A percentile compares a stretch with the other conserved stretches of the same genome.
phyloP scores from a whole-genome alignment of 2,888 invertebrate genomes.

The Caenorhabditis sinica region DNA sequence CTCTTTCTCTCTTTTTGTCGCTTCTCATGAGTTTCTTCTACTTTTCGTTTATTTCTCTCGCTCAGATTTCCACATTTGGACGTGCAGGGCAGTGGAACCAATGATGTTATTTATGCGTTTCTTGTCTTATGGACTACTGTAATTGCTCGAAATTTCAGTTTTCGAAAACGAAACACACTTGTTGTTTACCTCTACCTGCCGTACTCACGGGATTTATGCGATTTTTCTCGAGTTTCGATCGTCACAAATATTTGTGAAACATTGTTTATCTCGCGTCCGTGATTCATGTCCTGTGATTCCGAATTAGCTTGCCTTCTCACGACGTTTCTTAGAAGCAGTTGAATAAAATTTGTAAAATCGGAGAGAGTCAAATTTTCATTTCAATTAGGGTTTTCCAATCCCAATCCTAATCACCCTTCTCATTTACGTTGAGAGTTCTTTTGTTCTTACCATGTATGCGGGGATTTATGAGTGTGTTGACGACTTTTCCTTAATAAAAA shows the following conservation, averaged over 20 bases:
- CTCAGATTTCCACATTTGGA: not conserved
- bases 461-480: constrained; percentile 32
- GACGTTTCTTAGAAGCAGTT: too few species aligned
- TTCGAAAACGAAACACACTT: not conserved
- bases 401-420: too few species aligned
- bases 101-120: not conserved
- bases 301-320: not conserved
- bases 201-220: not conserved
- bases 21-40: constrained; percentile 13
- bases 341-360: too few species aligned
- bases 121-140: not conserved
- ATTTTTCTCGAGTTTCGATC: not conserved
- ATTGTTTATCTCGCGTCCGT: not conserved
- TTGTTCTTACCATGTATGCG: not conserved
- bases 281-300: not conserved
- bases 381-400: too few species aligned
- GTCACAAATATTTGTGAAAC: not conserved
- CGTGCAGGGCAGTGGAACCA: not conserved
- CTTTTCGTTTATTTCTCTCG: not conserved
- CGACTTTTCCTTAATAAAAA: not conserved
- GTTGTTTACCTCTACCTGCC: not conserved
- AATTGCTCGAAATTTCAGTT: not conserved
- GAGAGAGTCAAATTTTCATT: not conserved
- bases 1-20: constrained; percentile 15
- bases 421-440: too few species aligned